These are phyloP conservation scores for Tolypeutes matacus DNA, from an alignment of 2,797 vertebrate species.

Conservation along the genomic window DNA sequence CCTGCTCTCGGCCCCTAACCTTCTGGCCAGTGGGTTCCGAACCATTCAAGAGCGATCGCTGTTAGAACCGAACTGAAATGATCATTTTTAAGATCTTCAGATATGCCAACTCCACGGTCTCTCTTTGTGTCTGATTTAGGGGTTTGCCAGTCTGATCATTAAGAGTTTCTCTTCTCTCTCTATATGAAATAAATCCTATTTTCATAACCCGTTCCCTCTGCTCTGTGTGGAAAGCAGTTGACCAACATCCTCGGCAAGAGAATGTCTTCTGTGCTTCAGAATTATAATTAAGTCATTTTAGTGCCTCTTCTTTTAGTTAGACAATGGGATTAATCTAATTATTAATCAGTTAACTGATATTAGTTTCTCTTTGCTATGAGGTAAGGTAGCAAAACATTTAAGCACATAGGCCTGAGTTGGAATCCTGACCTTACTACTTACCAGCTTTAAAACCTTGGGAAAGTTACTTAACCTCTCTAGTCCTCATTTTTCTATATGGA, in stretches of 20 bases:
- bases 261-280: no score
- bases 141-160: not conserved
- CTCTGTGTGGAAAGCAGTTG: no score
- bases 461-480: not conserved
- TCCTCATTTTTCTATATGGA: slow-evolving; percentile 36
- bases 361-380: slow-evolving; percentile 17
- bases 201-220: not conserved
- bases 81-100: slow-evolving; percentile 23
- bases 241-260: no score
- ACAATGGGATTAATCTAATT: not conserved
- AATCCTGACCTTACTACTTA: not conserved
- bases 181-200: slow-evolving; percentile 47
- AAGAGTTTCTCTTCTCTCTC: not conserved
- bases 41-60: slow-evolving; percentile 3
- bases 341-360: not conserved
- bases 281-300: slow-evolving; percentile 27
- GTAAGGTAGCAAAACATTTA: slow-evolving; percentile 16
- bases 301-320: slow-evolving; percentile 2
- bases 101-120: not conserved
- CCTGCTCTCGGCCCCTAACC: slow-evolving; percentile 61
- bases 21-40: slow-evolving; percentile 64
- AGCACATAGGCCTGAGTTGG: not conserved
- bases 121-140: slow-evolving; percentile 41
- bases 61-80: not conserved
- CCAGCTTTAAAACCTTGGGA: not conserved